Evolutionary conservation across 2,888 invertebrate species (phyloP), one percentile per base, ranked within the genome.

Genomic region (Teinopalpus imperialis): DNA sequence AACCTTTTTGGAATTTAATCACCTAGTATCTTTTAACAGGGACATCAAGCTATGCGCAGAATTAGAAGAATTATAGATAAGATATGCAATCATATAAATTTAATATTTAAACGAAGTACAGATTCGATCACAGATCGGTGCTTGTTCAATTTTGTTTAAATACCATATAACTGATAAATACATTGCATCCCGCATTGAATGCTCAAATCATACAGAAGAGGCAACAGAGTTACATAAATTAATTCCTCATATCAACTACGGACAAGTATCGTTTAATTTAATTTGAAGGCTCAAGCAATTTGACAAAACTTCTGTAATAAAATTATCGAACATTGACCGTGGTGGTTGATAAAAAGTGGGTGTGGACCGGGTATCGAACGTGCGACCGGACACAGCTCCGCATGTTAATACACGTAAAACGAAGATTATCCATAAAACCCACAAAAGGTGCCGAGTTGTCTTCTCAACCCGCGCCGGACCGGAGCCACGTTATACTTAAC

Each of bases 261-360:
- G 69, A 77, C 79, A 74, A 76, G 74, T 77, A 78, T 81, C 85
- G 70, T 82, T 86, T 85, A 83, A 86, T 83, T 86, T 81, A 80
- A 86, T 81, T 81, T 74, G 74, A 81, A 81, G 82, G 71, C 71
- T 72, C 69, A 69, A 77, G 82, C 81, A 81, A 85, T 83, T 80
- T 78, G 77, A 87, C 86, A 86, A 86, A 87, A 83, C 86, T 83
- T 81, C 71, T 79, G 83, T 86, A 82, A 78, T 85, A 85, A 87
- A 87, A 85, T 85, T 83, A 86, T 86, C 87, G 81, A 81, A 79
- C 76, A 74, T 73, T 79, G 83, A 80, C 81, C 81, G 78, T 63
- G 56, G 63, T 16, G 35, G 44, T 63, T 69, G 83, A 85, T 86
- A 86, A 79, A 53, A 49, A 67, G 80, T 75, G 74, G 69, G 74